These are phyloP conservation scores for Psittacula derbiana DNA, from an alignment of 2,797 vertebrate species.

Conservation along the genomic window DNA sequence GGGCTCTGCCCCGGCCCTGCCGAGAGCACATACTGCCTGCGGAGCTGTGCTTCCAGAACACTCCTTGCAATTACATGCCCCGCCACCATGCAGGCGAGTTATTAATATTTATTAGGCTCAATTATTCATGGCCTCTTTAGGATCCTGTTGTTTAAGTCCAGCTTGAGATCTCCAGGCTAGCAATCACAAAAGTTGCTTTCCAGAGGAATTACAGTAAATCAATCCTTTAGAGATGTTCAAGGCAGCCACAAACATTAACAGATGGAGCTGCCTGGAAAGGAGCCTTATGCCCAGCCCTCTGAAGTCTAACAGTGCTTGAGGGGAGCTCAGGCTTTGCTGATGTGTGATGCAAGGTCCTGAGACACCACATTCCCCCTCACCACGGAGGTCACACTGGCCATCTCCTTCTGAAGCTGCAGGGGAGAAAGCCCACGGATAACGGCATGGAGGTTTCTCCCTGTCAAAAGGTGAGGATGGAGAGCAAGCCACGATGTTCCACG, in stretches of 20 bases:
- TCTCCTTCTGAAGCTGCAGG: background rate
- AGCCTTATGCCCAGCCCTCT: rapidly evolving
- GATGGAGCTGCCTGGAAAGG: background rate
- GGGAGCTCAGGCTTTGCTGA: background rate
- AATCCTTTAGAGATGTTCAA: background rate
- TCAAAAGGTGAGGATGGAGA: background rate
- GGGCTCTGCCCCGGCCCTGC: background rate
- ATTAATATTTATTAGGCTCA: constrained; percentile 69
- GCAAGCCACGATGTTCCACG: rapidly evolving
- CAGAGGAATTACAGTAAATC: constrained; percentile 53
- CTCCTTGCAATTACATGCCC: constrained; percentile 62
- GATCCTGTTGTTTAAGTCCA: constrained; percentile 66
- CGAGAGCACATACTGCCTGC: background rate
- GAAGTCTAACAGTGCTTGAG: background rate
- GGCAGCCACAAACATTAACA: background rate
- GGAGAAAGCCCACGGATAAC: background rate
- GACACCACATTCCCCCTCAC: background rate
- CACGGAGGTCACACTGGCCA: rapidly evolving
- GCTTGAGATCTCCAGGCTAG: constrained; percentile 49
- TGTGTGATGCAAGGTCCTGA: background rate
- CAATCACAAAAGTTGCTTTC: constrained; percentile 61
- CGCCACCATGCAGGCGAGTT: background rate
- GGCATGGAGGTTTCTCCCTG: background rate
- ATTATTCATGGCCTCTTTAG: constrained; percentile 68
- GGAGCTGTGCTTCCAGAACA: constrained; percentile 53